phyloP scores from a whole-genome alignment of 1,140 invertebrate genomes.

The Hestina assimilis region DNA sequence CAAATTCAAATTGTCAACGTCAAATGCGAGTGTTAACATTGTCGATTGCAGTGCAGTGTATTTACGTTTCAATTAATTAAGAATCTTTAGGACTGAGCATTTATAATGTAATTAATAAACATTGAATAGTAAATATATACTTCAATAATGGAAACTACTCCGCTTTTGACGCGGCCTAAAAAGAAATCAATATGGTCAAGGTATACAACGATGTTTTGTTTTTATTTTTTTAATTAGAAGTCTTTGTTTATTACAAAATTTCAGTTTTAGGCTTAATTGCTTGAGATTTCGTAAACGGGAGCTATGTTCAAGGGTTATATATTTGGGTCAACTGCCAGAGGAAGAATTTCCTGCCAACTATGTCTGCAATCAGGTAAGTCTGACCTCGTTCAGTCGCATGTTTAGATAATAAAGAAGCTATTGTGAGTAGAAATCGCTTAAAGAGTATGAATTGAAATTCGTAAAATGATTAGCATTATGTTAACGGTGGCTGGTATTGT shows the following conservation, averaged over 20 bases:
- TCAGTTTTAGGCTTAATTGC: slow-evolving; percentile 53
- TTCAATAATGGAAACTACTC: slow-evolving; percentile 64
- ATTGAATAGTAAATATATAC: neutral
- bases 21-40: too few relatives aligned
- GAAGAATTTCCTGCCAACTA: slow-evolving; percentile 96
- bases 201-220: slow-evolving; percentile 37
- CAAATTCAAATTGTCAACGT: too few relatives aligned
- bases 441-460: neutral
- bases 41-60: neutral
- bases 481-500: too few relatives aligned
- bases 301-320: slow-evolving; percentile 63
- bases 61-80: too few relatives aligned
- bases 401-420: slow-evolving; percentile 18
- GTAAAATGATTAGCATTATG: too few relatives aligned
- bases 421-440: slow-evolving; percentile 1
- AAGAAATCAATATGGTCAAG: slow-evolving; percentile 71
- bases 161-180: slow-evolving; percentile 61
- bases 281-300: slow-evolving; percentile 60
- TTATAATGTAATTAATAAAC: slow-evolving; percentile 4
- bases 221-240: slow-evolving; percentile 13
- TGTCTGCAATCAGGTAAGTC: slow-evolving; percentile 90
- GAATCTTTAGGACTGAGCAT: neutral
- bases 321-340: slow-evolving; percentile 77
- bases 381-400: slow-evolving; percentile 24
- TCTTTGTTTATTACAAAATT: slow-evolving; percentile 28